phyloP scores from a whole-genome alignment of 2,888 invertebrate species.

The Gari tellinella region DNA sequence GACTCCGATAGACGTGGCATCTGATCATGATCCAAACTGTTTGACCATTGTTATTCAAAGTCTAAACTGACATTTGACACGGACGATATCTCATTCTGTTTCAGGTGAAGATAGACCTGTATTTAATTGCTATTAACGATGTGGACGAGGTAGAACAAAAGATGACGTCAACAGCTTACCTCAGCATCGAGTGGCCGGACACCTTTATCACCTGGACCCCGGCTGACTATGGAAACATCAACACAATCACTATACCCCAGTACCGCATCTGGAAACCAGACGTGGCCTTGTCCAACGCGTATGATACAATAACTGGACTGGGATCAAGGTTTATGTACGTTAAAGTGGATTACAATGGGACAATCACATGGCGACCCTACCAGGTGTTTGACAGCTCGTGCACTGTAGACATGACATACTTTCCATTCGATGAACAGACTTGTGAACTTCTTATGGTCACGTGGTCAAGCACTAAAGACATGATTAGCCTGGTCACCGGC shows the following conservation, averaged over 20 bases:
- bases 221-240: constrained; percentile 40
- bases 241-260: constrained; percentile 39
- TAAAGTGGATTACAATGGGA: constrained; percentile 30
- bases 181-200: constrained; percentile 57
- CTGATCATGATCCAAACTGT: too few species aligned
- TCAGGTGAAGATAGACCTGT: constrained; percentile 50
- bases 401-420: constrained; percentile 53
- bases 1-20: too few species aligned
- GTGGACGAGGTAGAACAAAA: constrained; percentile 62
- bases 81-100: not conserved
- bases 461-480: constrained; percentile 53
- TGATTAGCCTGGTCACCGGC: constrained; percentile 43
- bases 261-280: constrained; percentile 65
- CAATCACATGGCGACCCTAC: constrained; percentile 52
- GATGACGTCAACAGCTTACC: constrained; percentile 53
- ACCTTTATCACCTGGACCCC: constrained; percentile 56
- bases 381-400: constrained; percentile 61
- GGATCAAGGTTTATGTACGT: constrained; percentile 53
- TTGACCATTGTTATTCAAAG: too few species aligned
- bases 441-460: constrained; percentile 56
- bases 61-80: too few species aligned
- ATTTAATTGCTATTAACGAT: constrained; percentile 48
- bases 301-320: constrained; percentile 48
- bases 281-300: constrained; percentile 55
- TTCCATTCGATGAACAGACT: constrained; percentile 54